These are phyloP conservation scores for Brienomyrus brachyistius DNA, from an alignment of 2,113 vertebrate genomes.

Conservation along the genomic window DNA sequence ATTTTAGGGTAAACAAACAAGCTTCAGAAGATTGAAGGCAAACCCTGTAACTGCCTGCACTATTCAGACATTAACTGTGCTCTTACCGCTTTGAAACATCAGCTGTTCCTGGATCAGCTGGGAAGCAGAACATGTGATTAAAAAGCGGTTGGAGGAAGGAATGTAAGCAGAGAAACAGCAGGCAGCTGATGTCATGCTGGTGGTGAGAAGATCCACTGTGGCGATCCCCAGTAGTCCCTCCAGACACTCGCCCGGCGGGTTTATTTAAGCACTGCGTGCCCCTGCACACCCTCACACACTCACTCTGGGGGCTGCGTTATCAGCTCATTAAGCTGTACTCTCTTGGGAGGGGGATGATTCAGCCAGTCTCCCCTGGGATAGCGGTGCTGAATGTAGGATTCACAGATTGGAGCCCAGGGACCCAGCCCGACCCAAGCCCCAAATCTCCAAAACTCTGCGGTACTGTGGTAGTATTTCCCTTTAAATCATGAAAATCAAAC, in stretches of 20 bases:
- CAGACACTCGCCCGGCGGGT: background rate
- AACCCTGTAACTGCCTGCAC: background rate
- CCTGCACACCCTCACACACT: background rate
- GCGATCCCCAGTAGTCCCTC: background rate
- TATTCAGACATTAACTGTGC: background rate
- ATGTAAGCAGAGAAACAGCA: background rate
- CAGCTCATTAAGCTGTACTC: background rate
- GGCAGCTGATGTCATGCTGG: background rate
- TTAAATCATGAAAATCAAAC: background rate
- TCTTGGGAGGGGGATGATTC: background rate
- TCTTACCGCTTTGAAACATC: background rate
- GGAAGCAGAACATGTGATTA: background rate
- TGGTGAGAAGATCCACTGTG: background rate
- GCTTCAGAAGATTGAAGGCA: background rate
- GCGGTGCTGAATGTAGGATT: background rate
- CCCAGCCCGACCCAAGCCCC: background rate
- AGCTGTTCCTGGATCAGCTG: background rate
- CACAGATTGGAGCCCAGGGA: background rate
- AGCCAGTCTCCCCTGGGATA: background rate
- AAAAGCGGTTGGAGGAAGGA: background rate
- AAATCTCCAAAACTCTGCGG: background rate
- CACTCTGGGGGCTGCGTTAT: background rate
- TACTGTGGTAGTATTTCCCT: background rate
- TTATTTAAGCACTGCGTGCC: background rate
- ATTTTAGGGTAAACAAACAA: slow-evolving; percentile 3